Evolutionary conservation across 2,797 vertebrate genomes (phyloP).

Genomic region (Malacoraja senta): DNA sequence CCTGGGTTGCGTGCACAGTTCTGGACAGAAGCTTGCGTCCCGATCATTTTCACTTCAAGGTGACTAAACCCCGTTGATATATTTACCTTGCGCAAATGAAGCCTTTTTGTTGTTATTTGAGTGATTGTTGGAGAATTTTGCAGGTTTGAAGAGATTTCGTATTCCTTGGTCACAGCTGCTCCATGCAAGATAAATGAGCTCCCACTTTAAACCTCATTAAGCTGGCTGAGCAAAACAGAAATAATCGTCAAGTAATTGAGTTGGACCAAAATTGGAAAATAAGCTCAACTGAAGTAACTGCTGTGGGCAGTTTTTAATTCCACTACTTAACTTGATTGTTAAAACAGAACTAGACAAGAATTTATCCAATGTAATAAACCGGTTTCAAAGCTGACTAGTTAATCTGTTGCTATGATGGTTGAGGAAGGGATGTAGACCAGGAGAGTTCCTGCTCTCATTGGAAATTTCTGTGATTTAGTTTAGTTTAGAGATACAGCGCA

Average conservation of each 20-base stretch:
- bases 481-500: no score
- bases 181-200: background rate
- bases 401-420: background rate
- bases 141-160: background rate
- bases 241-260: background rate
- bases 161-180: background rate
- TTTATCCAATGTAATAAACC: background rate
- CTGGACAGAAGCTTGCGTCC: background rate
- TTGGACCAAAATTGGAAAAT: background rate
- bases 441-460: background rate
- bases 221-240: background rate
- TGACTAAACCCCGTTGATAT: background rate
- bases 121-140: background rate
- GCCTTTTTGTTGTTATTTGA: background rate
- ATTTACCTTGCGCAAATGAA: background rate
- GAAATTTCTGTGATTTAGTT: background rate
- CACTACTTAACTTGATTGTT: background rate
- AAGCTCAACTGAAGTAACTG: background rate
- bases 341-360: background rate
- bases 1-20: background rate
- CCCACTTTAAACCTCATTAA: conserved; percentile 3
- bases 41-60: background rate
- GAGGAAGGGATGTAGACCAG: background rate
- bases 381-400: background rate
- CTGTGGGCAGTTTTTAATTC: background rate